Base-by-base conservation (phyloP, 2,113 vertebrate genomes). In the Blennius ocellaris region DNA sequence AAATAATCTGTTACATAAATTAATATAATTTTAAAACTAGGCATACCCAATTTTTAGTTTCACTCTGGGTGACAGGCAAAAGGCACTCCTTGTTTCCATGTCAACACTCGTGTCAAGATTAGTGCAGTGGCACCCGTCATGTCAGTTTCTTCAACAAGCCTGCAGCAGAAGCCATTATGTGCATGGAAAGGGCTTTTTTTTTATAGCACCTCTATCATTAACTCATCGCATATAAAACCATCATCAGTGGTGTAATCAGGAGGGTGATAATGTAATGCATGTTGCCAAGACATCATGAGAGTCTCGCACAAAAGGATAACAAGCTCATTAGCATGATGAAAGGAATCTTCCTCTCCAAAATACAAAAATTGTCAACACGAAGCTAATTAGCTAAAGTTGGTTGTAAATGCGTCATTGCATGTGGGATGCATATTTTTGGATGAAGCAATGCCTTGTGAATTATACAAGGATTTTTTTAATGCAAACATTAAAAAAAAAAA, bases 161-260 rank as follows among this genome's bases (percentile, higher is more conserved):
- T 10, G 6, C 21, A 63, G n/a, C 64, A 43, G 63, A 60, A 63
- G 51, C 55, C 69, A 41, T 56, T 66, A 52, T 52, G 49, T 45
- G 41, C 12, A 39, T 9, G 6, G 7, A 21, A 8, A 14, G 36
- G n/a, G 56, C 49, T 85, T 62, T 81, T 81, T 82, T 74, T 81
- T 82, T 74, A 76, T 74, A 74, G 72, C 66, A 16, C 14, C n/a
- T 0, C 2, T 64, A 61, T 81, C 11, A 79, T 81, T 69, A 79
- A 52, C 68, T 63, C 43, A 45, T 82, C 45, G 69, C 14, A 48
- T 15, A 17, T 37, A 71, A 66, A 30, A 53, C 50, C 37, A 44
- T 69, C 60, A 67, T 72, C 48, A 69, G 12, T 48, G 11, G 8
- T 49, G 37, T 39, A 40, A n/a, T 64, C 43, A 43, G 10, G 49